Percentiles rank a stretch among this genome's conserved stretches.
These are phyloP conservation scores for Amiota mariae DNA, from an alignment of 2,888 invertebrate species.

Conservation along the genomic window DNA sequence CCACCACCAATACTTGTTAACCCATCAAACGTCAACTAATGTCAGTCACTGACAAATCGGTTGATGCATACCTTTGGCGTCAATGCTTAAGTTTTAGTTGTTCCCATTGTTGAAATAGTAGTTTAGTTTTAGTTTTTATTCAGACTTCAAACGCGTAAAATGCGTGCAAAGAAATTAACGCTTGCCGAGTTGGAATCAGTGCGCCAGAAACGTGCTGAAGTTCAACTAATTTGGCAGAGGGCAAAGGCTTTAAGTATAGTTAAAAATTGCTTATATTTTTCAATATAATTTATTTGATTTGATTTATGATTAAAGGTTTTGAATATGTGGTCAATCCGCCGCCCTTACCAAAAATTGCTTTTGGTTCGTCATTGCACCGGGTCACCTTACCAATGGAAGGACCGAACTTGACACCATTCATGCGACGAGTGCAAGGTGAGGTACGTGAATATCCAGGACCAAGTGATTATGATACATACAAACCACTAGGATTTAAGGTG, in stretches of 20 bases:
- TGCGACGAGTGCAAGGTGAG: slow-evolving; percentile 73
- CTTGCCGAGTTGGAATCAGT: slow-evolving; percentile 55
- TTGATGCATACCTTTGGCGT: slow-evolving; percentile 31
- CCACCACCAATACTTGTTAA: slow-evolving; percentile 28
- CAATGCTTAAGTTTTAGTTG: slow-evolving; percentile 23
- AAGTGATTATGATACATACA: slow-evolving; percentile 49
- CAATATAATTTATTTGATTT: not conserved
- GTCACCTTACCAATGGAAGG: slow-evolving; percentile 74
- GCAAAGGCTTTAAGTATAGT: not conserved
- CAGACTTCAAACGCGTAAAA: slow-evolving; percentile 48
- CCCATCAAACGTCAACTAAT: slow-evolving; percentile 10
- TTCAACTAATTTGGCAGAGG: slow-evolving; percentile 53
- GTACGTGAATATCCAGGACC: slow-evolving; percentile 60
- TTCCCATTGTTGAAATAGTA: not conserved
- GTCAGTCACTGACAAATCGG: slow-evolving; percentile 1
- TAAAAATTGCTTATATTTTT: not conserved
- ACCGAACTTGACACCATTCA: slow-evolving; percentile 74
- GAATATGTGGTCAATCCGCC: slow-evolving; percentile 77
- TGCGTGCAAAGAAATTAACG: slow-evolving; percentile 61
- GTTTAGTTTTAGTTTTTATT: slow-evolving; percentile 29
- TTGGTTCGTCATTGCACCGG: slow-evolving; percentile 75
- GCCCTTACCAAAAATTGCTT: slow-evolving; percentile 74
- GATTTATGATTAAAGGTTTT: slow-evolving; percentile 72
- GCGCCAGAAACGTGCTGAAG: slow-evolving; percentile 61
- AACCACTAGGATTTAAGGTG: slow-evolving; percentile 60